Evolutionary conservation across 2,888 invertebrate species (phyloP).

Genomic region (Notodonta dromedarius): DNA sequence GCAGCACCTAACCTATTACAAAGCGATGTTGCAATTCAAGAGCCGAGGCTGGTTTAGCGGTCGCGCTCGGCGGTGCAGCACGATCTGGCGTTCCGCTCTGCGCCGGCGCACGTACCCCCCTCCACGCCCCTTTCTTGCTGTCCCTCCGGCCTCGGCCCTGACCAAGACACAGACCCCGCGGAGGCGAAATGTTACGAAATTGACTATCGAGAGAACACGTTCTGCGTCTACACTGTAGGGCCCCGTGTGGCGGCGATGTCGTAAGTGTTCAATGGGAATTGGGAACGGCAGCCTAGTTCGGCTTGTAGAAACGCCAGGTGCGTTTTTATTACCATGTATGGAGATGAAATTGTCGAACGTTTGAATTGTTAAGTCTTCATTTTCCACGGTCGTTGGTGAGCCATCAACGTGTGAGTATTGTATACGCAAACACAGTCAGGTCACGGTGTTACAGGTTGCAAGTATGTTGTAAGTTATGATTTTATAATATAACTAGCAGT

Average conservation of each 20-base stretch:
- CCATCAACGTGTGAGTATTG: neutral
- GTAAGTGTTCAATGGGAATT: constrained; percentile 48
- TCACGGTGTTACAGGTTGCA: neutral
- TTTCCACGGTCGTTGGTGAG: neutral
- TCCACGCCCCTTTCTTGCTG: constrained; percentile 45
- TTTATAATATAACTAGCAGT: constrained; percentile 29
- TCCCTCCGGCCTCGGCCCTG: constrained; percentile 68
- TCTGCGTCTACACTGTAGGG: constrained; percentile 44
- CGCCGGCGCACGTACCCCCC: constrained; percentile 62
- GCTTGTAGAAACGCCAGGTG: constrained; percentile 27
- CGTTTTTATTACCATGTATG: constrained; percentile 11
- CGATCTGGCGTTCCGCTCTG: constrained; percentile 82
- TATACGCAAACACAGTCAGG: neutral
- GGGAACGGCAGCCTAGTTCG: constrained; percentile 43
- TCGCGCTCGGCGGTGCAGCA: constrained; percentile 83
- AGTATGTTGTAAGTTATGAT: constrained; percentile 20
- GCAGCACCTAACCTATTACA: constrained; percentile 56
- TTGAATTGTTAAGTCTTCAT: constrained; percentile 4
- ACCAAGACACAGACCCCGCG: constrained; percentile 77
- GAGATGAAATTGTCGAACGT: constrained; percentile 3
- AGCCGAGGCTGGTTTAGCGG: constrained; percentile 74
- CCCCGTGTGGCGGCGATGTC: constrained; percentile 37
- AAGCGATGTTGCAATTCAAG: constrained; percentile 78
- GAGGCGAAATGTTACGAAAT: constrained; percentile 78
- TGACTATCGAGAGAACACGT: constrained; percentile 67